Conservation (phyloP, 2,888 invertebrate genomes). For the Dendrolimus pini region DNA sequence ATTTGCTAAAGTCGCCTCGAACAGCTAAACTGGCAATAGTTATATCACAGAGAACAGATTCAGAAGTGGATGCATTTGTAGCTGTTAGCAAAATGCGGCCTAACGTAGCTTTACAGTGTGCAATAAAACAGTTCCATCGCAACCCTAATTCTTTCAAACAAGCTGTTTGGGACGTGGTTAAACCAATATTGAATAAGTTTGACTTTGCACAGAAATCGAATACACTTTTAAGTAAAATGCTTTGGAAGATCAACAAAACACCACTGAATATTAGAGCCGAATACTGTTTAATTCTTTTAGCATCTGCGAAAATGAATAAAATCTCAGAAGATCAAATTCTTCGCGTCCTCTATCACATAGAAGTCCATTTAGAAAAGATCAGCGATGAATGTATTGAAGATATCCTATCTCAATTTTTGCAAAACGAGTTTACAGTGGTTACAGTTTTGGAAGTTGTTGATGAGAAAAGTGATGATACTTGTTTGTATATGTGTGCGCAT, state of each 20-base stretch:
- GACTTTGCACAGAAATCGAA: neutral
- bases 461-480: no score
- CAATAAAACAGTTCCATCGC: constrained; percentile 14
- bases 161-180: constrained; percentile 1
- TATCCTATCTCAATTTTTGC: no score
- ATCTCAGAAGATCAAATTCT: no score
- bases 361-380: no score
- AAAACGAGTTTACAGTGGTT: no score
- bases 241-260: neutral
- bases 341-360: no score
- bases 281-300: neutral
- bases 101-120: constrained; percentile 27
- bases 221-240: neutral
- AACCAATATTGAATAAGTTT: neutral
- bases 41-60: constrained; percentile 25
- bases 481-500: no score
- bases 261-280: neutral
- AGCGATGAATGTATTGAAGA: no score
- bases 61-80: constrained; percentile 19
- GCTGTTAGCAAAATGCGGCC: constrained; percentile 27
- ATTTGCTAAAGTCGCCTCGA: constrained; percentile 26
- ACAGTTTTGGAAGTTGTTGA: no score
- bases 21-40: constrained; percentile 31
- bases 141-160: neutral
- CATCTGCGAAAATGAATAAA: neutral